Conservation (phyloP, 2,888 invertebrate genomes). For the Acanthoscelides obtectus region DNA sequence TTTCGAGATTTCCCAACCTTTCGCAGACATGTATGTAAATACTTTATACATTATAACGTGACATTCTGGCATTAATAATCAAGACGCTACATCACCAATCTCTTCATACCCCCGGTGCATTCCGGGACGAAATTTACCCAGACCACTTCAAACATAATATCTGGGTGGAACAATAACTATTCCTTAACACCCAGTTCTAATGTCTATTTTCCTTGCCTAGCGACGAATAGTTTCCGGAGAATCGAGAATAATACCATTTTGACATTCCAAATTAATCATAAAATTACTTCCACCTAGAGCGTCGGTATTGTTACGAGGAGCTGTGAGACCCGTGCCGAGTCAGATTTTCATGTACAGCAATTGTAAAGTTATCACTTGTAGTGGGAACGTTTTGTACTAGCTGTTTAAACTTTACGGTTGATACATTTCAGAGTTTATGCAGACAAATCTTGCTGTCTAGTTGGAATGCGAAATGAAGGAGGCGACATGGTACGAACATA, state of each 20-base stretch:
- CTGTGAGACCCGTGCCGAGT: neutral
- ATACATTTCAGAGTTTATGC: neutral
- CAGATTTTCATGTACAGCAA: neutral
- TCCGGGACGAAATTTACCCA: neutral
- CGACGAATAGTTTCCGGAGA: neutral
- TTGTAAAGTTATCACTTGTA: neutral
- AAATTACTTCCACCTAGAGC: neutral
- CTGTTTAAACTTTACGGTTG: neutral
- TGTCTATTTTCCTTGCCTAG: neutral
- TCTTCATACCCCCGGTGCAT: neutral
- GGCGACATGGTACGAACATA: neutral
- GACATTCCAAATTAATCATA: neutral
- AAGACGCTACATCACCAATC: neutral
- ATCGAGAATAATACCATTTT: neutral
- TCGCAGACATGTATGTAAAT: too few relatives aligned
- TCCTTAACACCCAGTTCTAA: neutral
- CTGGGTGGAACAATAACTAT: neutral
- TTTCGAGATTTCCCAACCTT: too few relatives aligned
- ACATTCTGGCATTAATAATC: too few relatives aligned
- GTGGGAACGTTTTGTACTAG: neutral
- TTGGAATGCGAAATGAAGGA: neutral
- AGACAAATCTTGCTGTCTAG: neutral
- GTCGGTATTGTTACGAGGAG: neutral
- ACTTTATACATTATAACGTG: too few relatives aligned
- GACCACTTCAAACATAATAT: neutral